Percentiles rank a stretch among this genome's conserved stretches.
These are phyloP conservation scores for Nothobranchius furzeri DNA, from an alignment of 2,113 vertebrate genomes.

Conservation along the genomic window DNA sequence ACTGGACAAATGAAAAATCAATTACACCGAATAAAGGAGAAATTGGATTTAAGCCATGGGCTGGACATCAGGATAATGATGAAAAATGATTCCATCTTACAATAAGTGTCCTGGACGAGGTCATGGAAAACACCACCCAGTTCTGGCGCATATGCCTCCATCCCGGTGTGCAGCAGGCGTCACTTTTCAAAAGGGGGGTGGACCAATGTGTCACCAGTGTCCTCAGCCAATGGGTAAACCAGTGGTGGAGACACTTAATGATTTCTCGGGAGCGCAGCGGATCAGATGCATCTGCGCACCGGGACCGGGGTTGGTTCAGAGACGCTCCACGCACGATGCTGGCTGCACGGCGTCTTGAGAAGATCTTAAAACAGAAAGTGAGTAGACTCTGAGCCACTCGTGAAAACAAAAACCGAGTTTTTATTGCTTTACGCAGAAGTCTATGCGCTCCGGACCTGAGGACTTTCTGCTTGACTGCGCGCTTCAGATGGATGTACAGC, in stretches of 20 bases:
- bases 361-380: conserved; percentile 23
- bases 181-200: conserved; percentile 2
- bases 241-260: conserved; percentile 35
- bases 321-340: no score
- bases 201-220: conserved; percentile 32
- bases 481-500: conserved; percentile 12
- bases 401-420: no score
- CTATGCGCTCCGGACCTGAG: background rate
- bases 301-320: background rate
- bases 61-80: background rate
- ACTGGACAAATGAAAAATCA: background rate
- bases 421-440: background rate
- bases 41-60: background rate
- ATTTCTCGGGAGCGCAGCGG: conserved; percentile 28
- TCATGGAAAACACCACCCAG: background rate
- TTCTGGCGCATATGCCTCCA: background rate
- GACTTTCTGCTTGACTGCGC: conserved; percentile 30
- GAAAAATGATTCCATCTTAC: background rate
- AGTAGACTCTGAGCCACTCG: conserved; percentile 12
- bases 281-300: conserved; percentile 21
- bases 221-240: conserved; percentile 48
- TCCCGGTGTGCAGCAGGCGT: conserved; percentile 7
- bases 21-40: background rate
- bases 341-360: background rate
- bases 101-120: background rate